phyloP scores from a whole-genome alignment of 2,797 vertebrate species.

The Propithecus perrieri region DNA sequence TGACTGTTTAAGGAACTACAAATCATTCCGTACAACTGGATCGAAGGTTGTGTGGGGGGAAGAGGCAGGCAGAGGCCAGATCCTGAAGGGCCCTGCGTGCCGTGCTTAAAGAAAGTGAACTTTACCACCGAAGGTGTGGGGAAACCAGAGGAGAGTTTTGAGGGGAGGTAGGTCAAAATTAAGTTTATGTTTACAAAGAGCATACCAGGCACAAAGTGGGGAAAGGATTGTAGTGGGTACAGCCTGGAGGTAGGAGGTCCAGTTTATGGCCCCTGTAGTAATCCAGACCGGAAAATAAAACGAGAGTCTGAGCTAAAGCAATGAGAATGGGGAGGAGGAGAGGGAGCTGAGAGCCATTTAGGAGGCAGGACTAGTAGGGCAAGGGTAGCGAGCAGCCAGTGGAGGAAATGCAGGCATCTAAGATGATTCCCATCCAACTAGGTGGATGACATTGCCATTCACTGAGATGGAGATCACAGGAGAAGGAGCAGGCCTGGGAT shows the following conservation, averaged over 20 bases:
- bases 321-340: not conserved
- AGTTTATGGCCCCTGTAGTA: not conserved
- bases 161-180: not conserved
- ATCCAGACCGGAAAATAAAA: not conserved
- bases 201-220: not conserved
- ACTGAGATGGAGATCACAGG: not conserved
- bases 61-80: not conserved
- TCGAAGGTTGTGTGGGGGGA: not conserved
- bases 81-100: not conserved
- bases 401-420: not conserved
- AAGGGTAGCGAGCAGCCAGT: too few species aligned
- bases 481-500: not conserved
- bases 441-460: not conserved
- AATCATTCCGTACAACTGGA: not conserved
- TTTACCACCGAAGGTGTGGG: not conserved
- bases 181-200: not conserved
- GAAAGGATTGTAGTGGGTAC: not conserved
- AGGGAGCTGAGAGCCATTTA: not conserved
- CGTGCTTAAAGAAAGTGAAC: not conserved
- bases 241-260: not conserved
- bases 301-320: not conserved
- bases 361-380: not conserved
- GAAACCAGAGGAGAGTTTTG: not conserved
- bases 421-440: not conserved
- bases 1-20: slow-evolving; percentile 1